Evolutionary conservation across 2,113 vertebrate genomes (phyloP).

Genomic region (Hirundichthys speculiger): DNA sequence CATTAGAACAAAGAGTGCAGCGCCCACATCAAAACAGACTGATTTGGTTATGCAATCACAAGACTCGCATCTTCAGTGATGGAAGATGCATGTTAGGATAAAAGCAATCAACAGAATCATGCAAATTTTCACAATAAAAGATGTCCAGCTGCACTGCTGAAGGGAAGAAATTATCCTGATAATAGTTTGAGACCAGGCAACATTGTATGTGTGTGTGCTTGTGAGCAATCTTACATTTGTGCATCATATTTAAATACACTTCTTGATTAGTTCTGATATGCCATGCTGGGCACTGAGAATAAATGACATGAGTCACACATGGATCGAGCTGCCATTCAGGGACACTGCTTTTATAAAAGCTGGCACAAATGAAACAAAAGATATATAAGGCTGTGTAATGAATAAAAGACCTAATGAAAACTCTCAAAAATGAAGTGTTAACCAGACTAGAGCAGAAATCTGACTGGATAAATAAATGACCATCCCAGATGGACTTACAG

Average conservation of each 20-base stretch:
- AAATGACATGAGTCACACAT: neutral
- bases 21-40: constrained; percentile 61
- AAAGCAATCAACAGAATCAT: constrained; percentile 63
- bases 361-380: too few species aligned
- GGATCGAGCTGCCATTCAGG: neutral
- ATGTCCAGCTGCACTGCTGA: constrained; percentile 62
- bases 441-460: neutral
- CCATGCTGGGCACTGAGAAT: neutral
- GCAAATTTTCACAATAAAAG: constrained; percentile 78
- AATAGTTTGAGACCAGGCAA: constrained; percentile 34
- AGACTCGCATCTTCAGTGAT: constrained; percentile 52
- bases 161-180: constrained; percentile 64
- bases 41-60: constrained; percentile 35
- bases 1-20: constrained; percentile 49
- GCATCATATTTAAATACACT: neutral
- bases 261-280: neutral
- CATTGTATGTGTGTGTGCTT: neutral
- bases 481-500: neutral
- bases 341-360: neutral
- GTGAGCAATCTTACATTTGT: constrained; percentile 8
- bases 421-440: too few species aligned
- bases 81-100: constrained; percentile 61
- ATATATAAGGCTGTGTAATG: too few species aligned
- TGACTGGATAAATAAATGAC: neutral
- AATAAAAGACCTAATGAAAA: too few species aligned